Evolutionary conservation across 1,140 invertebrate species (phyloP), one percentile per base, ranked within the genome.

Genomic region (Papilio polyxenes): DNA sequence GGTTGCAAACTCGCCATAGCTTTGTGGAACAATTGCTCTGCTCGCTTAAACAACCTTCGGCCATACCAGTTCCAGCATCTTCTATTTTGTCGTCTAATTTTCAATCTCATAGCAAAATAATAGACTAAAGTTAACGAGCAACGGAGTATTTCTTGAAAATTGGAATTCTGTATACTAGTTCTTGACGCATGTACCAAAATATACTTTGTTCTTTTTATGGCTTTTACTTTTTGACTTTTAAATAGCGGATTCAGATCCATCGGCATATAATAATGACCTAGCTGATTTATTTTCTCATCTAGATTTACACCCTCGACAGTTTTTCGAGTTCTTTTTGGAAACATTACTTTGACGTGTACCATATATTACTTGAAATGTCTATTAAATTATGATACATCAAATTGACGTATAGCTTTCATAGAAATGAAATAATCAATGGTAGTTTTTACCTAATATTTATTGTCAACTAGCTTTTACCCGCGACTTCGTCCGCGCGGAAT

Each of bases 31-130:
- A 81, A 76, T 53, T 48, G 31, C 78, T 90, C 88, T 7, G 86
- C 85, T 81, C 75, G 87, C 37, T 82, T 80, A 80, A 90, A 90
- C 20, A 82, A 78, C 75, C 83, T 85, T 49, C 84, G 85, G 10
- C 81, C 82, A 65, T 81, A 85, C 75, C 84, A 86, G 62, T 84
- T 78, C 81, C 83, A 82, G 37, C 82, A 83, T 37, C 76, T 85
- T 10, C 85, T 83, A 11, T 77, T 85, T 2, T 86, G 51, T 65
- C 78, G 84, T 15, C 80, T 84, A 17, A 88, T 31, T 83, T 89
- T 90, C 1, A 90, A 69, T 10, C 85, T 83, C 88, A 90, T 89
- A 11, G 87, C 88, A 76, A 90, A 90, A 49, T 87, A 90, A 51
- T 89, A 90, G 2, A 90, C 72, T 10, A 87, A 51, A 9, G 86